Conservation (phyloP, 1,140 invertebrate genomes). For the Himalopsyche phryganea region DNA sequence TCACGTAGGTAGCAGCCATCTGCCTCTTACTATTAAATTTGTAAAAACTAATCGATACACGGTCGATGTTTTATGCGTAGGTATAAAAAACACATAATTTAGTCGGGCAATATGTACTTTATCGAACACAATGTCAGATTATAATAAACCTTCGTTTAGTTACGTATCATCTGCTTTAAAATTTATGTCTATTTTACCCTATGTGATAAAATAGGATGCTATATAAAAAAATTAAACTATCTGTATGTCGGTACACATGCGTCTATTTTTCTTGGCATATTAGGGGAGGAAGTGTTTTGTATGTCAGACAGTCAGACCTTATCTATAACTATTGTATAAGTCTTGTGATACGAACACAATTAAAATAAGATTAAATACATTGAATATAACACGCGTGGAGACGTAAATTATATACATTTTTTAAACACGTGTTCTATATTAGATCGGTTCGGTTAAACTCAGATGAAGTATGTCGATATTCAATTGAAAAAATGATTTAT, state of each 20-base stretch:
- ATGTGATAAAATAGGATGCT: not conserved
- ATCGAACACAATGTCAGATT: conserved; percentile 8
- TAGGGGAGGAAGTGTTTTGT: conserved; percentile 8
- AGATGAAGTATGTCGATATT: conserved; percentile 23
- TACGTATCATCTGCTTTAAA: conserved; percentile 27
- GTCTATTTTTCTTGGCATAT: conserved; percentile 1
- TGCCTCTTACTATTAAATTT: too few species aligned
- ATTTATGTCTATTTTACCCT: conserved; percentile 21
- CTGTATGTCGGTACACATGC: not conserved
- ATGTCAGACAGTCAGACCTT: not conserved
- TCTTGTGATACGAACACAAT: conserved; percentile 21
- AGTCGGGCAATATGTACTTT: not conserved
- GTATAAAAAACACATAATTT: too few species aligned
- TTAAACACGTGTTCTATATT: conserved; percentile 7
- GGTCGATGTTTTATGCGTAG: too few species aligned
- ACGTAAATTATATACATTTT: conserved; percentile 11
- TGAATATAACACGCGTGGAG: conserved; percentile 13
- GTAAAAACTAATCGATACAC: too few species aligned
- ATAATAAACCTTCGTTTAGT: conserved; percentile 20
- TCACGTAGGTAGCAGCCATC: too few species aligned
- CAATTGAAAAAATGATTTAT: conserved; percentile 31
- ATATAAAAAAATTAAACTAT: not conserved
- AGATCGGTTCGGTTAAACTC: conserved; percentile 9
- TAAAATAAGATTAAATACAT: conserved; percentile 21
- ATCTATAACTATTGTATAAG: not conserved